These are phyloP conservation scores for Thrips palmi DNA, from an alignment of 1,140 invertebrate species.

Conservation along the genomic window DNA sequence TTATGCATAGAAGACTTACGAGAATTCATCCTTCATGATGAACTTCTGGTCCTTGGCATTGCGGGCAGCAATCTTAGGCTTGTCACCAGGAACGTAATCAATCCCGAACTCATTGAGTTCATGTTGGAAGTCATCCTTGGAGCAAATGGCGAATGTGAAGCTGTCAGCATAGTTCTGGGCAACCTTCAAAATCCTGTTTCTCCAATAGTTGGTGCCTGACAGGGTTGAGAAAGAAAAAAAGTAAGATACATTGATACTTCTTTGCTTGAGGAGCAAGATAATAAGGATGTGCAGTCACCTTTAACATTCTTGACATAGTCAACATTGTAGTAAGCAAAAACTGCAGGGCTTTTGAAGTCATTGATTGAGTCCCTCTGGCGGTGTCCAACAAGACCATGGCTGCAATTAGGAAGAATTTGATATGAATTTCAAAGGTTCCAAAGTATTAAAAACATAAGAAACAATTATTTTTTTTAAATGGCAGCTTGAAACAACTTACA, in stretches of 20 bases:
- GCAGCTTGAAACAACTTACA: slow-evolving; percentile 46
- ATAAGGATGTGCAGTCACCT: slow-evolving; percentile 22
- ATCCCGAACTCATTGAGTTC: slow-evolving; percentile 89
- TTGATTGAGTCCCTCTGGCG: slow-evolving; percentile 64
- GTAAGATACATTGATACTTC: background rate
- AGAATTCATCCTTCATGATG: slow-evolving; percentile 78
- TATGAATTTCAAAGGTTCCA: background rate
- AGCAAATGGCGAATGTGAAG: slow-evolving; percentile 75
- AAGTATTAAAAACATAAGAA: slow-evolving; percentile 1
- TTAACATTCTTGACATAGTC: slow-evolving; percentile 96
- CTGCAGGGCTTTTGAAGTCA: slow-evolving; percentile 76
- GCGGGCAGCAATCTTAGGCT: slow-evolving; percentile 70
- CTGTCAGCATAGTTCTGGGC: slow-evolving; percentile 66
- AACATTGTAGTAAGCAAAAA: slow-evolving; percentile 85
- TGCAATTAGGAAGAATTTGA: too few species aligned
- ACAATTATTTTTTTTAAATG: background rate
- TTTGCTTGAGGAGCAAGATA: background rate
- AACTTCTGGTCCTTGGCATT: slow-evolving; percentile 77
- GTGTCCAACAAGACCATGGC: slow-evolving; percentile 81
- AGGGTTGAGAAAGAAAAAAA: slow-evolving; percentile 2
- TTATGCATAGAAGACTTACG: slow-evolving; percentile 29
- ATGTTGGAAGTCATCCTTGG: slow-evolving; percentile 83
- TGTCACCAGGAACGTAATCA: slow-evolving; percentile 69
- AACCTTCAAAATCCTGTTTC: slow-evolving; percentile 90
- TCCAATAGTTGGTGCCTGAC: slow-evolving; percentile 95